phyloP scores from a whole-genome alignment of 1,140 invertebrate species.

The Homalodisca vitripennis region DNA sequence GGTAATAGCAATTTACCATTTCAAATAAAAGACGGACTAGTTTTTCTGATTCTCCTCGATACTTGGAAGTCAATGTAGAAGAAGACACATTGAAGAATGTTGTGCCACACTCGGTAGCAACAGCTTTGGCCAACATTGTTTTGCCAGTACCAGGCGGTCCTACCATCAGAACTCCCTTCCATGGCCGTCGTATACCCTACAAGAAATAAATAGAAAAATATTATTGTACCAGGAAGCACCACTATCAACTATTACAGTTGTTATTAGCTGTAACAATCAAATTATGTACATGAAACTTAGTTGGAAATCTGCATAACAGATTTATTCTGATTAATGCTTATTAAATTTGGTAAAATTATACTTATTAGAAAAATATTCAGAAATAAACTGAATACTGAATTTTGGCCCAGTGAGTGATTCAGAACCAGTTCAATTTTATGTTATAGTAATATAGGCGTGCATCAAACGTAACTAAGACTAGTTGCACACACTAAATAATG shows the following conservation, averaged over 20 bases:
- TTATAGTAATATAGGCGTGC: too few species aligned
- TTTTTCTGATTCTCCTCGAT: slow-evolving; percentile 73
- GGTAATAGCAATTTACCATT: slow-evolving; percentile 63
- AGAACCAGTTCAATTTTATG: too few species aligned
- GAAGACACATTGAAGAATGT: slow-evolving; percentile 74
- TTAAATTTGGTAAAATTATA: too few species aligned
- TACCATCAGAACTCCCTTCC: slow-evolving; percentile 86
- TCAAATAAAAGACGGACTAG: slow-evolving; percentile 68
- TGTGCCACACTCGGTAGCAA: slow-evolving; percentile 83
- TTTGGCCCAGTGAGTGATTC: too few species aligned
- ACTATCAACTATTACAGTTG: background rate
- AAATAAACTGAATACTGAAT: too few species aligned
- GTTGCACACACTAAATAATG: too few species aligned
- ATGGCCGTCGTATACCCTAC: slow-evolving; percentile 78
- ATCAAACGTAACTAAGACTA: too few species aligned
- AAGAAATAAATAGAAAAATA: slow-evolving; percentile 30
- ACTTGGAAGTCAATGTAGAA: slow-evolving; percentile 71
- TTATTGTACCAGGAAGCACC: too few species aligned
- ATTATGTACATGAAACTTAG: too few species aligned
- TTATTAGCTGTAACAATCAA: background rate
- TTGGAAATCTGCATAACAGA: too few species aligned
- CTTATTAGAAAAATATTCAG: too few species aligned
- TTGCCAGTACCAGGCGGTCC: slow-evolving; percentile 93
- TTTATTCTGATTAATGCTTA: too few species aligned
- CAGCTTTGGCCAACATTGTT: slow-evolving; percentile 97